A percentile compares a stretch with the other conserved stretches of the same genome.
Conservation (phyloP, 1,140 invertebrate species). For the Trichoplusia ni region DNA sequence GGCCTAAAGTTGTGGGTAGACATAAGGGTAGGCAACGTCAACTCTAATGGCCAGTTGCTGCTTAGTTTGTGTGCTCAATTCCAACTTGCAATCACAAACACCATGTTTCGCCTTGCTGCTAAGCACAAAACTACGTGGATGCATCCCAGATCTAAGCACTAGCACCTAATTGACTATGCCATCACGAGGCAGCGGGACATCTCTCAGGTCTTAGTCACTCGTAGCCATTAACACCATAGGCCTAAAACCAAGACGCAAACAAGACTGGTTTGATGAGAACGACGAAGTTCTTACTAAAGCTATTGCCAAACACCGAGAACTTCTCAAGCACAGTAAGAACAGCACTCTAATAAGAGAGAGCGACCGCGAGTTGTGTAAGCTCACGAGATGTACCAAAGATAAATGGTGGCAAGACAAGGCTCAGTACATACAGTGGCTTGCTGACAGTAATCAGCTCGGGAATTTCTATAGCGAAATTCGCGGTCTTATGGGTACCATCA, state of each 20-base stretch:
- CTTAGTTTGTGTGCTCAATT: conserved; percentile 44
- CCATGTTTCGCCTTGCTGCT: conserved; percentile 41
- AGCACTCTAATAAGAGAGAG: conserved; percentile 28
- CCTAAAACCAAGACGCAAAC: too few species aligned
- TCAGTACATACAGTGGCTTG: conserved; percentile 34
- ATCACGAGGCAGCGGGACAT: conserved; percentile 41
- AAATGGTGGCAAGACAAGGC: conserved; percentile 42
- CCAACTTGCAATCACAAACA: conserved; percentile 39
- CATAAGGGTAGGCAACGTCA: conserved; percentile 46
- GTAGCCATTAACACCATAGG: too few species aligned
- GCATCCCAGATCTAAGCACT: conserved; percentile 43
- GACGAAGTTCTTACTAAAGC: too few species aligned
- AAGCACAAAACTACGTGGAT: conserved; percentile 48
- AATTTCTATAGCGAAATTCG: conserved; percentile 34
- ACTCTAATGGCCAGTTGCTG: conserved; percentile 43
- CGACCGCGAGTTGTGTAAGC: conserved; percentile 21
- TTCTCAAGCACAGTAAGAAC: too few species aligned
- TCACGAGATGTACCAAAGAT: conserved; percentile 33
- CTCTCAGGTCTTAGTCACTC: conserved; percentile 42
- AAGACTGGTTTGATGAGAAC: too few species aligned
- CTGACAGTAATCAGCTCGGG: conserved; percentile 43
- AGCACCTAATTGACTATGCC: conserved; percentile 45
- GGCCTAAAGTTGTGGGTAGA: conserved; percentile 40
- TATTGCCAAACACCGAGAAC: too few species aligned
- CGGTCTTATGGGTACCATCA: conserved; percentile 18